Conservation (phyloP, 2,797 vertebrate species). For the Chelonia mydas region DNA sequence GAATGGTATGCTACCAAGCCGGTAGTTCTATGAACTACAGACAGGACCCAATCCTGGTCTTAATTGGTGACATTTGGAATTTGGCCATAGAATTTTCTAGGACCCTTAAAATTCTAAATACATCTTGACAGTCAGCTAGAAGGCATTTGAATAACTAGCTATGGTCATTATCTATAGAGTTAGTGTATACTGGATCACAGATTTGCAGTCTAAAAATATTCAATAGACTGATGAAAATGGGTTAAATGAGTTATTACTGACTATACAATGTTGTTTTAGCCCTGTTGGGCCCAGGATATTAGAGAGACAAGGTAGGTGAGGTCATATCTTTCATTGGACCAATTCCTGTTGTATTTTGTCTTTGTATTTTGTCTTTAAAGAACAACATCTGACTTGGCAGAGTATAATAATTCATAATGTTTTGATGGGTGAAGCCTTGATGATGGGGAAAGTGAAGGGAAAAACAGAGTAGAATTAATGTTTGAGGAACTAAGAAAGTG, state of each 20-base stretch:
- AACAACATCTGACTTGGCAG: too few relatives aligned
- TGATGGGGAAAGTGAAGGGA: too few relatives aligned
- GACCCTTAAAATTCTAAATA: not conserved
- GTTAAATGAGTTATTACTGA: not conserved
- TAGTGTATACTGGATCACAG: not conserved
- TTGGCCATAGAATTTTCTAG: not conserved
- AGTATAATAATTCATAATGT: too few relatives aligned
- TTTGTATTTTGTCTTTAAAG: not conserved
- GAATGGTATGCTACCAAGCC: not conserved
- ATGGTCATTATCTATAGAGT: not conserved
- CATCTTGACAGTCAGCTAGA: not conserved
- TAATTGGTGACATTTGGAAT: not conserved
- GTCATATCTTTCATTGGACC: too few relatives aligned
- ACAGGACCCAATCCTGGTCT: not conserved
- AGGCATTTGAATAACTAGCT: not conserved
- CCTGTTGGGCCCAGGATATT: too few relatives aligned
- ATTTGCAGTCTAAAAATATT: not conserved
- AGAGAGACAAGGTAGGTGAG: too few relatives aligned
- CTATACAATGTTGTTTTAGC: too few relatives aligned
- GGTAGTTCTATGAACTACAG: not conserved
- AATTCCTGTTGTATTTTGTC: not conserved
- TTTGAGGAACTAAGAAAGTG: too few relatives aligned
- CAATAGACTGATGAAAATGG: not conserved
- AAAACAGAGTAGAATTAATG: too few relatives aligned
- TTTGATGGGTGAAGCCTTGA: too few relatives aligned